phyloP scores from a whole-genome alignment of 1,140 invertebrate species.

The Drosophila persimilis region DNA sequence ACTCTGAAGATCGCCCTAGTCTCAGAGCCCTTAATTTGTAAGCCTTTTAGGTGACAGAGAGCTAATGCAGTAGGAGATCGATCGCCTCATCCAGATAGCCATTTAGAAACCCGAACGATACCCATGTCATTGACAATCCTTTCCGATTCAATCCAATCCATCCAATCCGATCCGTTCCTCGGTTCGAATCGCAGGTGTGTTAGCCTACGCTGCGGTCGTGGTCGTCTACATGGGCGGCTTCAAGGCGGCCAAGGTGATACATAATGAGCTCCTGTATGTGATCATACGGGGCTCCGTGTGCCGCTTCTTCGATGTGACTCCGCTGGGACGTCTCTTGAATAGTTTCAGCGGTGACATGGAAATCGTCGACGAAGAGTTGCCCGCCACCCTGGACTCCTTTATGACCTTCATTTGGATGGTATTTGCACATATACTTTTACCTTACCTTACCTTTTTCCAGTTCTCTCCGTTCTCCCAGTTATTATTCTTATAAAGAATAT shows the following conservation, averaged over 20 bases:
- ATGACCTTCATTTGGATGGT: conserved; percentile 89
- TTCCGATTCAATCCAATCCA: conserved; percentile 22
- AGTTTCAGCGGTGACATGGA: conserved; percentile 94
- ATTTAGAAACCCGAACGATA: not conserved
- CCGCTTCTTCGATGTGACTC: conserved; percentile 94
- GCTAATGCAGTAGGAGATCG: conserved; percentile 27
- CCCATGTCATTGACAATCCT: conserved; percentile 16
- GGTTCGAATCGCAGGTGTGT: conserved; percentile 84
- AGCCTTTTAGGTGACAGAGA: conserved; percentile 18
- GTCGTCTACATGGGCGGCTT: conserved; percentile 88
- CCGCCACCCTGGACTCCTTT: conserved; percentile 88
- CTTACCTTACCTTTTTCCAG: conserved; percentile 79
- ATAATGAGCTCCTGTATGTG: conserved; percentile 87
- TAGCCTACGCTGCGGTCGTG: conserved; percentile 88
- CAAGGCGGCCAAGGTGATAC: conserved; percentile 88
- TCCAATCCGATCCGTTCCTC: conserved; percentile 20
- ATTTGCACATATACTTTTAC: conserved; percentile 69
- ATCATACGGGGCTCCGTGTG: conserved; percentile 88
- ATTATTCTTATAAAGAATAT: conserved; percentile 21
- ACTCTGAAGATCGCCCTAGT: conserved; percentile 52
- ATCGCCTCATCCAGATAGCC: conserved; percentile 32
- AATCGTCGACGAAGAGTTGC: conserved; percentile 89
- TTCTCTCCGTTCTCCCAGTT: conserved; percentile 73
- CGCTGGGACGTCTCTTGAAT: conserved; percentile 92
- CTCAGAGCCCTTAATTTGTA: conserved; percentile 49